Percentiles rank a stretch among this genome's conserved stretches.
Evolutionary conservation across 2,113 vertebrate genomes (phyloP).

Genomic region (Coturnix japonica): DNA sequence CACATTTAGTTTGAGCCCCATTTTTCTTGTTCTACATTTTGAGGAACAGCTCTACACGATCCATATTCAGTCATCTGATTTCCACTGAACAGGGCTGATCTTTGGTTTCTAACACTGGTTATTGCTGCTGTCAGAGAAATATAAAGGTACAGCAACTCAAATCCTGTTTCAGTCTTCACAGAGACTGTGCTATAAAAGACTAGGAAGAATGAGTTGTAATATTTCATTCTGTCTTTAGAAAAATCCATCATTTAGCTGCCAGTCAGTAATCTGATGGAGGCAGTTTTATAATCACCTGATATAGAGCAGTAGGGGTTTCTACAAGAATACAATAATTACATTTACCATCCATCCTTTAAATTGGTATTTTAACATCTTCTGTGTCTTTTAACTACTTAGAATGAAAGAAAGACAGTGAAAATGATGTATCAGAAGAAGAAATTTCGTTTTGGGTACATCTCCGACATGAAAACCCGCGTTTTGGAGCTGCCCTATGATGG

Average conservation of each 20-base stretch:
- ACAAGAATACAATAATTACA: neutral
- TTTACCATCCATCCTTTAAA: neutral
- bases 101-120: neutral
- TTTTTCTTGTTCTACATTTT: neutral
- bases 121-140: neutral
- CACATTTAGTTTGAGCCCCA: neutral
- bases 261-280: neutral
- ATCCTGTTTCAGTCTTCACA: neutral
- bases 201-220: neutral
- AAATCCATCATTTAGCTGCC: neutral
- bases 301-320: neutral
- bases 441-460: conserved; percentile 80
- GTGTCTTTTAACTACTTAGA: conserved; percentile 70
- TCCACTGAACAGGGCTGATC: neutral
- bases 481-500: conserved; percentile 86
- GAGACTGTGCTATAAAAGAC: neutral
- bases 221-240: neutral
- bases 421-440: conserved; percentile 91
- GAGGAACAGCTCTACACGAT: neutral
- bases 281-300: neutral
- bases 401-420: conserved; percentile 82
- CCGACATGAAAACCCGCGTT: conserved; percentile 78
- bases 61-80: neutral
- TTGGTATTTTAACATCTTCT: neutral
- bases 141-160: neutral